A percentile compares a stretch with the other conserved stretches of the same genome.
phyloP scores from a whole-genome alignment of 2,888 invertebrate genomes.

The Odontomyia ornata region DNA sequence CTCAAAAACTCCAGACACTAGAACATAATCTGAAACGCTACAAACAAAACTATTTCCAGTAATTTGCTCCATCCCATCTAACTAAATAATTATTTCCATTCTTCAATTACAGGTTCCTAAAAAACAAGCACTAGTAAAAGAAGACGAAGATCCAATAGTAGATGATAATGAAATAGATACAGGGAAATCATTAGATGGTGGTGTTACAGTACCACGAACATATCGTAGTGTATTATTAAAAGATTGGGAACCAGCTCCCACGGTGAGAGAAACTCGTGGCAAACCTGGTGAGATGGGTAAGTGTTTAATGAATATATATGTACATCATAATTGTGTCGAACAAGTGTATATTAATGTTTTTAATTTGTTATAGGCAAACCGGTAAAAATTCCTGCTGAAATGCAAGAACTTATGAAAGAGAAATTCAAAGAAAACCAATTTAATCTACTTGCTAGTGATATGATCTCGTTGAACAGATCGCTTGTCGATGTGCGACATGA shows the following conservation, averaged over 20 bases:
- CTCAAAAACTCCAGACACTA: too few relatives aligned
- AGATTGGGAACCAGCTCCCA: conserved; percentile 78
- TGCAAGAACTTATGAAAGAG: conserved; percentile 89
- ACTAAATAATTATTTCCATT: too few relatives aligned
- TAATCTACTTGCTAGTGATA: conserved; percentile 96
- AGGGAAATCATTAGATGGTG: conserved; percentile 61
- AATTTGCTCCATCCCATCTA: too few relatives aligned
- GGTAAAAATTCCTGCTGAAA: conserved; percentile 87
- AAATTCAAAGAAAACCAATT: conserved; percentile 99
- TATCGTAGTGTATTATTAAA: conserved; percentile 67
- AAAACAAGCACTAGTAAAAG: conserved; percentile 59
- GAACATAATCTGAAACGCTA: too few relatives aligned
- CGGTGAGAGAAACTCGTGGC: conserved; percentile 73
- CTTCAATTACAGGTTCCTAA: not conserved
- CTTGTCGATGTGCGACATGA: conserved; percentile 92
- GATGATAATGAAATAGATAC: conserved; percentile 64
- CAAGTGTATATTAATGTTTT: not conserved
- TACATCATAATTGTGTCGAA: not conserved
- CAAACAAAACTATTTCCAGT: too few relatives aligned
- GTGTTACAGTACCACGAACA: conserved; percentile 60
- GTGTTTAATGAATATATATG: conserved; percentile 46
- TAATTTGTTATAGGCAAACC: conserved; percentile 69
- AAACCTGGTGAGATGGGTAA: conserved; percentile 91
- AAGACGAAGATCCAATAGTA: conserved; percentile 63
- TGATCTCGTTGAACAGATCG: conserved; percentile 95